Evolutionary conservation across 35 echinoderm and acorn worm genomes (phyloP).

Genomic region (Apostichopus californicus): DNA sequence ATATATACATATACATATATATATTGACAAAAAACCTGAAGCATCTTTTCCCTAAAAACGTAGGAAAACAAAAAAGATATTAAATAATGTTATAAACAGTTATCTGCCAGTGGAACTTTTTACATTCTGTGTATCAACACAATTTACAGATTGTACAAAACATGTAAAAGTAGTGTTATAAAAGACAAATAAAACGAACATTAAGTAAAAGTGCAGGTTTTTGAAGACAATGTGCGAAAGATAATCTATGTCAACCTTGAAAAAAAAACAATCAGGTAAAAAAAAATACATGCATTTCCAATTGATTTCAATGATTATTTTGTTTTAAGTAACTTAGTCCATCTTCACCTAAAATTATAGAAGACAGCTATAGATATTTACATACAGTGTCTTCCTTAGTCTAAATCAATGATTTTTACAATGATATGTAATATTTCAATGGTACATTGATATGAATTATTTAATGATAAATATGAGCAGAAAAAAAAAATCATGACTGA

Average conservation of each 20-base stretch:
- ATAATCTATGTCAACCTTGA: background rate
- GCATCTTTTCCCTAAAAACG: too few relatives aligned
- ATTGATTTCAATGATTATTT: background rate
- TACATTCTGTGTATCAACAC: constrained; percentile 32
- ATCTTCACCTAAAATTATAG: background rate
- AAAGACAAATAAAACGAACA: background rate
- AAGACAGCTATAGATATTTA: background rate
- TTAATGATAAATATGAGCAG: too few relatives aligned
- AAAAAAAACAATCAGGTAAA: background rate
- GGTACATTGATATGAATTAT: background rate
- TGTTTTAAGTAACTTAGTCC: background rate
- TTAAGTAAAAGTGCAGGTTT: background rate
- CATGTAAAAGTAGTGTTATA: background rate
- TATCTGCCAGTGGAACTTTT: constrained; percentile 28
- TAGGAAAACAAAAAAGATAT: background rate
- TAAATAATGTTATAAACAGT: constrained; percentile 22
- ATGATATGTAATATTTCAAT: background rate
- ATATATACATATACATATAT: too few relatives aligned
- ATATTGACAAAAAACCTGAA: too few relatives aligned
- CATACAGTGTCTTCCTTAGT: background rate
- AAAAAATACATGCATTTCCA: background rate
- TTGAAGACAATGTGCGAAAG: constrained; percentile 31
- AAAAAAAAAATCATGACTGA: too few relatives aligned
- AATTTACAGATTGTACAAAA: constrained; percentile 4
- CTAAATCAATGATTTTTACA: background rate